Evolutionary conservation across 2,888 invertebrate genomes (phyloP), one percentile per base, ranked within the genome.

Genomic region (Silvanus unidentatus): DNA sequence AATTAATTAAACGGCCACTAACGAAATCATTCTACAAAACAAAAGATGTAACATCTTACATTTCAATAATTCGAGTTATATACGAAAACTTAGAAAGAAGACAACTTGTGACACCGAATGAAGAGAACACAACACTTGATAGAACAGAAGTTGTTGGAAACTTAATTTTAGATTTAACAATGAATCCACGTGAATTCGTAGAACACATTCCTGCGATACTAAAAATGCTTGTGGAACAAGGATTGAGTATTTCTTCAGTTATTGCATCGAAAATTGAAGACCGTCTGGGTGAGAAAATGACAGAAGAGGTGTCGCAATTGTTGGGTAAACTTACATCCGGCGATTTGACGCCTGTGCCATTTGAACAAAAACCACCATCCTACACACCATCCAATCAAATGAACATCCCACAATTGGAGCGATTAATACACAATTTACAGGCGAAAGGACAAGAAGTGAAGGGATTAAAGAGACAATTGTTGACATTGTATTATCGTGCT

Each of bases 251-350:
- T 16, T 80, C 77, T 16, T 78, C 76, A 16, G 63, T 69, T 1
- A 68, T 76, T 35, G 86, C 86, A 0, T 79, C 82, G 57, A 70
- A 69, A 11, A 71, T 88, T 27, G 80, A 84, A 59, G 79, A 81
- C 28, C 76, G 73, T 52, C 65, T 88, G 1, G 83, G 82, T 0
- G 77, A 80, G 32, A 77, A 79, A 48, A 74, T 87, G 75, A 85
- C 84, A 0, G 75, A 80, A 0, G 72, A 74, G 49, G 72, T 86
- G 30, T 81, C 84, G 0, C 77, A 78, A 53, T 64, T 80, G 13
- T 68, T 89, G 6, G 73, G 78, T 0, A 77, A 81, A 60, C 70
- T 88, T 2, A 80, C 82, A 2, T 80, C 86, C 0, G 74, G 80
- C 0, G 82, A 82, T 50, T 70, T 87, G 42, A 78, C 78, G 46